Evolutionary conservation across 2,888 invertebrate genomes (phyloP).

Genomic region (Lucinisca nassula): DNA sequence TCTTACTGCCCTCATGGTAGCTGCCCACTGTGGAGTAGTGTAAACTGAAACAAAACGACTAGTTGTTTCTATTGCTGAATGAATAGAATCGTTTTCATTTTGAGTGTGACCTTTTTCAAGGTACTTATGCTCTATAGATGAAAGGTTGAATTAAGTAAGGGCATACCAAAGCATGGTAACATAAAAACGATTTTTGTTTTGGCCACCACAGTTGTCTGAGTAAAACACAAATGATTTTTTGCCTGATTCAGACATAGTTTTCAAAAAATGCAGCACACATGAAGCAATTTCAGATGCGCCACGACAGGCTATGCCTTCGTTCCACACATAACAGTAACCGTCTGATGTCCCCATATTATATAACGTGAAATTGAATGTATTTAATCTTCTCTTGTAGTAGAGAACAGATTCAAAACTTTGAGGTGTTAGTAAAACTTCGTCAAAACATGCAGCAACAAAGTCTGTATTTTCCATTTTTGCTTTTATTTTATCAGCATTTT

Average conservation of each 20-base stretch:
- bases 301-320: slow-evolving; percentile 34
- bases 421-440: slow-evolving; percentile 41
- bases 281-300: slow-evolving; percentile 51
- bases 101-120: slow-evolving; percentile 60
- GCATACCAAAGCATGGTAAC: slow-evolving; percentile 3
- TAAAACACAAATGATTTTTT: slow-evolving; percentile 33
- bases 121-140: slow-evolving; percentile 33
- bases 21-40: slow-evolving; percentile 13
- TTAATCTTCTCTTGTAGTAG: slow-evolving; percentile 50
- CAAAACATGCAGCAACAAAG: slow-evolving; percentile 40
- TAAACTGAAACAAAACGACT: not conserved
- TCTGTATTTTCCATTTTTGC: not conserved
- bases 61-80: slow-evolving; percentile 40
- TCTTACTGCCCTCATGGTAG: not conserved
- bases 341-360: slow-evolving; percentile 37
- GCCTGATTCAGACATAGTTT: not conserved
- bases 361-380: slow-evolving; percentile 48
- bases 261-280: slow-evolving; percentile 28
- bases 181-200: slow-evolving; percentile 29
- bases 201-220: slow-evolving; percentile 26
- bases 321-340: slow-evolving; percentile 49
- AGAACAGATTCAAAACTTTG: slow-evolving; percentile 32
- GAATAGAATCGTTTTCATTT: slow-evolving; percentile 54
- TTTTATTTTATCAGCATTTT: not conserved
- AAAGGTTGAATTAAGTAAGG: slow-evolving; percentile 1